phyloP scores from a whole-genome alignment of 2,797 vertebrate species.

The Austrolebias charrua region DNA sequence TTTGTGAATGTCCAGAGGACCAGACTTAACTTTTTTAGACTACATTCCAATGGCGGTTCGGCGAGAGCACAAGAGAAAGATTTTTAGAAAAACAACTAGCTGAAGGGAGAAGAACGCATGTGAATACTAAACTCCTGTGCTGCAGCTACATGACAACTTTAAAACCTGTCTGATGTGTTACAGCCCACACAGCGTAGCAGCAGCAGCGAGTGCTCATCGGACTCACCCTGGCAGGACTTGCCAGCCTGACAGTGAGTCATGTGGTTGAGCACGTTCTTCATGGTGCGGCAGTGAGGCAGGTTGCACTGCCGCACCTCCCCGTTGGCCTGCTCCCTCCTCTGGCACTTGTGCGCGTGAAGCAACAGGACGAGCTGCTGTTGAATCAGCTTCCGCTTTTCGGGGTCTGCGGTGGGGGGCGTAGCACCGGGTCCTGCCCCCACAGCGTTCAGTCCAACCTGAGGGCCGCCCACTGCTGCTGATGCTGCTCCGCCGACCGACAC shows the following conservation, averaged over 20 bases:
- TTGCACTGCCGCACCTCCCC: conserved; percentile 95
- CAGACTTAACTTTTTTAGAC: too few relatives aligned
- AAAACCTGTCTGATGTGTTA: conserved; percentile 25
- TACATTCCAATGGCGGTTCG: conserved; percentile 34
- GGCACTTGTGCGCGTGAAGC: conserved; percentile 97
- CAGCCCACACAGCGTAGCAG: conserved; percentile 20
- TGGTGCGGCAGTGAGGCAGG: conserved; percentile 96
- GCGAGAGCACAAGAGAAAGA: conserved; percentile 8
- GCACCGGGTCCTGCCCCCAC: conserved; percentile 81
- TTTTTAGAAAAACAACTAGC: conserved; percentile 16
- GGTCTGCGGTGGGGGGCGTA: conserved; percentile 92
- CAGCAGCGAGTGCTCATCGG: conserved; percentile 21
- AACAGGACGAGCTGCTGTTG: conserved; percentile 97
- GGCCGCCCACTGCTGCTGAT: conserved; percentile 51
- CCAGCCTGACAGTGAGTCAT: conserved; percentile 81
- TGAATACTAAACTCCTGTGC: neutral
- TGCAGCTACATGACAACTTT: conserved; percentile 20
- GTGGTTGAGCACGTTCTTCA: too few relatives aligned
- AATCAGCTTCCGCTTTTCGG: conserved; percentile 97
- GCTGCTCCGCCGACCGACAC: conserved; percentile 47
- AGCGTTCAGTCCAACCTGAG: conserved; percentile 74
- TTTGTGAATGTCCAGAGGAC: too few relatives aligned
- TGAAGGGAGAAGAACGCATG: conserved; percentile 27
- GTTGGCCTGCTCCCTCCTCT: conserved; percentile 93
- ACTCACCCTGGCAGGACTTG: conserved; percentile 97